Evolutionary conservation across 2,888 invertebrate genomes (phyloP).

Genomic region (Hypsopygia costalis): DNA sequence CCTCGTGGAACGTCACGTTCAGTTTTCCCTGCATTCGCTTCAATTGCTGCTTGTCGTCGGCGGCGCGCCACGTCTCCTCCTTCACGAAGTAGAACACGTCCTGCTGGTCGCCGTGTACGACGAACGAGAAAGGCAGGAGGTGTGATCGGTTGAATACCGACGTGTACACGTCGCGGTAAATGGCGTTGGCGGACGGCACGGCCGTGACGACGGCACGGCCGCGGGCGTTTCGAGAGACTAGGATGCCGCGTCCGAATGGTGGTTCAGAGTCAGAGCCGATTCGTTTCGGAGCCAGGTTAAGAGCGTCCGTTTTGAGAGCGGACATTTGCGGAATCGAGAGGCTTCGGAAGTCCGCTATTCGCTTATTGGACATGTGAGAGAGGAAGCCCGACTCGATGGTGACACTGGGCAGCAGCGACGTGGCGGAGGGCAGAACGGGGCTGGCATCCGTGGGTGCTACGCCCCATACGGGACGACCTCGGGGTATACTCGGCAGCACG

Average conservation of each 20-base stretch:
- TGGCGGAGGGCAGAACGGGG: constrained; percentile 80
- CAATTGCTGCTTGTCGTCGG: constrained; percentile 92
- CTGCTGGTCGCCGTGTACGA: constrained; percentile 93
- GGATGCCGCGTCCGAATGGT: constrained; percentile 92
- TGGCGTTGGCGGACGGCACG: constrained; percentile 93
- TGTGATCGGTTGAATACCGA: constrained; percentile 95
- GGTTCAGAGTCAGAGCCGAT: constrained; percentile 93
- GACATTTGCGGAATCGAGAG: constrained; percentile 90
- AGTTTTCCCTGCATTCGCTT: constrained; percentile 94
- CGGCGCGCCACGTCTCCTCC: constrained; percentile 93
- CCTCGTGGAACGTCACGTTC: constrained; percentile 95
- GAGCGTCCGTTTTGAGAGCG: constrained; percentile 88
- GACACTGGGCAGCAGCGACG: constrained; percentile 84
- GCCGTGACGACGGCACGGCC: constrained; percentile 91
- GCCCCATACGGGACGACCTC: constrained; percentile 78
- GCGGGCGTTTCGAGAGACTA: constrained; percentile 89
- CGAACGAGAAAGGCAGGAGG: constrained; percentile 92
- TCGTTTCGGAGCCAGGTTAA: constrained; percentile 86
- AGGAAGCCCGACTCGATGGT: constrained; percentile 92
- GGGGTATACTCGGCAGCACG: constrained; percentile 83
- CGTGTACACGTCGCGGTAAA: constrained; percentile 95
- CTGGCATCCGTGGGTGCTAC: constrained; percentile 73
- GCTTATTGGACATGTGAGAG: constrained; percentile 88
- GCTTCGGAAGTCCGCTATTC: constrained; percentile 88
- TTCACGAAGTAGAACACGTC: constrained; percentile 97